Evolutionary conservation across 64 coral and sea anemone species (phyloP).

Genomic region (Dendronephthya gigantea): DNA sequence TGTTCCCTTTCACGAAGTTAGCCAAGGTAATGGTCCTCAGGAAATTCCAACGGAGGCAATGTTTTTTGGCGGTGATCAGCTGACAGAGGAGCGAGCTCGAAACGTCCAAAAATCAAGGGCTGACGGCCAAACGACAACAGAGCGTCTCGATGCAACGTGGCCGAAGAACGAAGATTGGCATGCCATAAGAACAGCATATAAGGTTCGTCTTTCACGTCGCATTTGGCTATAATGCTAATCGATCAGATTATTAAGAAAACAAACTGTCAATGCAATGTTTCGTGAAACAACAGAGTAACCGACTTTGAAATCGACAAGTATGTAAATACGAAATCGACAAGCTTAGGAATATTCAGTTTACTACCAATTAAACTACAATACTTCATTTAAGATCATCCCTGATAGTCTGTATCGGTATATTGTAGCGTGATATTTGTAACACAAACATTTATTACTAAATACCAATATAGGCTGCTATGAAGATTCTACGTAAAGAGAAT

Average conservation of each 20-base stretch:
- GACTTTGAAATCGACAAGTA: too few species aligned
- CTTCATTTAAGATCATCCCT: too few species aligned
- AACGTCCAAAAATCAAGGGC: conserved; percentile 47
- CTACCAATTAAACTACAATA: too few species aligned
- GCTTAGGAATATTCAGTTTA: too few species aligned
- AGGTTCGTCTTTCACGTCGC: conserved; percentile 16
- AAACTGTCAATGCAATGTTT: neutral
- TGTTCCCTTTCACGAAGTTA: conserved; percentile 29
- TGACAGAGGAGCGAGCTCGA: conserved; percentile 33
- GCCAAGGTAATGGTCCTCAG: neutral
- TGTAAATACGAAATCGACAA: too few species aligned
- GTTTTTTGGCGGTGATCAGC: conserved; percentile 53
- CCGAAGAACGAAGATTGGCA: conserved; percentile 62
- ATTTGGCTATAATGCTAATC: too few species aligned
- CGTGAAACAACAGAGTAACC: too few species aligned
- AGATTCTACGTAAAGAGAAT: conserved; percentile 35
- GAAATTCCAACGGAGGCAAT: conserved; percentile 18
- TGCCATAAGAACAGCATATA: conserved; percentile 48
- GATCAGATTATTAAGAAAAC: too few species aligned
- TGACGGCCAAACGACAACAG: conserved; percentile 21
- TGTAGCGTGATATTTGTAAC: neutral
- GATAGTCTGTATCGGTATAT: too few species aligned
- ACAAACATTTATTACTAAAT: neutral
- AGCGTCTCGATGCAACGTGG: conserved; percentile 27
- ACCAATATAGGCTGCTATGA: conserved; percentile 14